phyloP scores from a whole-genome alignment of 1,140 invertebrate species.

The Homalodisca vitripennis region DNA sequence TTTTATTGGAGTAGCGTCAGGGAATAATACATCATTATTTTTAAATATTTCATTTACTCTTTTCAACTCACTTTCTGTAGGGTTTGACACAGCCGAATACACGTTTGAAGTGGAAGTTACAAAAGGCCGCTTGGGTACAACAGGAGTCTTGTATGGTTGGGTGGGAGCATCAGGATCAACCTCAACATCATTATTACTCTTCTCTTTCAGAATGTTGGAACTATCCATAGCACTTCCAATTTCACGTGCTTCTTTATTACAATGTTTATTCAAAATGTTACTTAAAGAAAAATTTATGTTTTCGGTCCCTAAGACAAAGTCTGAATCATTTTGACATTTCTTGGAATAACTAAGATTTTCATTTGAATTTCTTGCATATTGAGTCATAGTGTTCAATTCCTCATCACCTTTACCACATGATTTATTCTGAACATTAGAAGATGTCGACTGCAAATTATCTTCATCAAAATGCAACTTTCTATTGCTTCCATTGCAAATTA shows the following conservation, averaged over 20 bases:
- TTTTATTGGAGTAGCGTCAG: not conserved
- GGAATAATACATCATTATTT: constrained; percentile 2
- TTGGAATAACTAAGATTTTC: not conserved
- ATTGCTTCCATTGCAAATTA: not conserved
- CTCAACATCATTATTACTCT: not conserved
- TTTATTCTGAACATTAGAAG: too few species aligned
- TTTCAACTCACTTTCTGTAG: constrained; percentile 5
- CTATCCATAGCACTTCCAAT: not conserved
- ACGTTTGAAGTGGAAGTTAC: not conserved
- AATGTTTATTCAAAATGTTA: not conserved
- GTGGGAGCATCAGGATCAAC: constrained; percentile 1
- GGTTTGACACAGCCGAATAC: constrained; percentile 3
- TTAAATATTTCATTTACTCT: not conserved
- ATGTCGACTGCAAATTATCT: too few species aligned
- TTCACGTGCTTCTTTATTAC: too few species aligned
- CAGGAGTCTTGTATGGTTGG: constrained; percentile 5
- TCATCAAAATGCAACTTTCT: too few species aligned
- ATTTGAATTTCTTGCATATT: too few species aligned
- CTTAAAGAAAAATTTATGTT: not conserved
- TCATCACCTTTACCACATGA: too few species aligned
- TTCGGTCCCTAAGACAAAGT: constrained; percentile 6
- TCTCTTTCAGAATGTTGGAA: not conserved
- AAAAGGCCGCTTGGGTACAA: not conserved
- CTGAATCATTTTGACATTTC: not conserved
- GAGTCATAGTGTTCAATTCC: too few species aligned